phyloP scores from a whole-genome alignment of 2,797 vertebrate species.

The Sylvia borin region DNA sequence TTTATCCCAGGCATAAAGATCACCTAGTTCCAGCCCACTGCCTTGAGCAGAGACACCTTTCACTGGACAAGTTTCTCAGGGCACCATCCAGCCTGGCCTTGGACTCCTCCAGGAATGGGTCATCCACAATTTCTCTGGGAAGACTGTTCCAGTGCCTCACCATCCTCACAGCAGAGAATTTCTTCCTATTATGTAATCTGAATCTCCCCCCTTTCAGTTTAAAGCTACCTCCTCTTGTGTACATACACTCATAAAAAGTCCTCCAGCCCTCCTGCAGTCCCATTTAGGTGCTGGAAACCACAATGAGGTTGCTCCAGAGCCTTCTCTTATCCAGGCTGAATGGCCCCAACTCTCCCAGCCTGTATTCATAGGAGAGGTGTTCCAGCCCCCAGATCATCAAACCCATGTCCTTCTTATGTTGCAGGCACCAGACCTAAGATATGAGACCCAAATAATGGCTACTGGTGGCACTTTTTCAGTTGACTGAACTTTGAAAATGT shows the following conservation, averaged over 20 bases:
- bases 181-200: not conserved
- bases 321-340: not conserved
- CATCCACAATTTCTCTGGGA: not conserved
- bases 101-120: not conserved
- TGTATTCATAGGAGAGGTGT: not conserved
- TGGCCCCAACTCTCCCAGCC: not conserved
- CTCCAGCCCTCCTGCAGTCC: not conserved
- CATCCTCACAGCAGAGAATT: not conserved
- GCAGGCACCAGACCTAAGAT: not conserved
- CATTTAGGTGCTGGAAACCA: not conserved
- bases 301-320: accelerated
- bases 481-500: not conserved
- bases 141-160: not conserved
- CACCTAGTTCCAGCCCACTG: not conserved
- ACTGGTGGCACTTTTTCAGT: not conserved
- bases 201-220: not conserved
- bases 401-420: not conserved
- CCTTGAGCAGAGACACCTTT: not conserved
- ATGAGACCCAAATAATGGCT: not conserved
- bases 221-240: not conserved
- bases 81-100: no score
- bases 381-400: not conserved
- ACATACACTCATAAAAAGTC: not conserved
- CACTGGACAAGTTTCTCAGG: not conserved
- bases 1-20: not conserved